Evolutionary conservation across 2,888 invertebrate species (phyloP), one percentile per base, ranked within the genome.

Genomic region (Sarcophaga carnaria): DNA sequence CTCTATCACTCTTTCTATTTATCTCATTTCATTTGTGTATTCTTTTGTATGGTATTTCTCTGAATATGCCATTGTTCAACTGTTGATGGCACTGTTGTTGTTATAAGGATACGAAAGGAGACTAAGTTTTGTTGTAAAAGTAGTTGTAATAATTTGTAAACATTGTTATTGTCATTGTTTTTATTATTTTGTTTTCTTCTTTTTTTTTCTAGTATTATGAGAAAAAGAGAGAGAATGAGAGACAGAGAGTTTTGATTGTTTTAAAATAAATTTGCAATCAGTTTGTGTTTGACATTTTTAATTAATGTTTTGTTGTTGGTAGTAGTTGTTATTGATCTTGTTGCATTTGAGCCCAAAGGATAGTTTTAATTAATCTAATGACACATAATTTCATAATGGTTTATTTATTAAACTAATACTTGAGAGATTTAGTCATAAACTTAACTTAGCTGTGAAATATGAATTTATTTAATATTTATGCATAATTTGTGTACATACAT

Each of bases 211-310:
- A 37, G 5, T 37, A 37, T 37, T 37, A 37, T 2, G 37, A 37
- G 37, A 37, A 2, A 37, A 10, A 37, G 14, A 14, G 49, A 54
- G 17, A 54, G 5, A 54, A 14, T 4, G 54, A 54, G 54, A 54
- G 54, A 17, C 12, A 17, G 20, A 63, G 17, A 54, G 69, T 6
- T 14, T n/a, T 63, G 70, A 75, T 75, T 81, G 64, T 82, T 82
- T 81, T 76, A 64, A 77, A 76, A 70, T 82, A 25, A 77, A 82
- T 71, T 70, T 76, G 71, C 76, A 76, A 82, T 82, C 70, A 66
- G 37, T 82, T 77, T 76, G 70, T 70, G 27, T 71, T 82, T 82
- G 76, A 77, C 71, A 82, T 82, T 75, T 81, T 82, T 82, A 82
- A 82, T 82, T 70, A 82, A 77, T 82, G 47, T 62, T 76, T 76